Evolutionary conservation across 2,888 invertebrate genomes (phyloP).

Genomic region (Euphydryas editha): DNA sequence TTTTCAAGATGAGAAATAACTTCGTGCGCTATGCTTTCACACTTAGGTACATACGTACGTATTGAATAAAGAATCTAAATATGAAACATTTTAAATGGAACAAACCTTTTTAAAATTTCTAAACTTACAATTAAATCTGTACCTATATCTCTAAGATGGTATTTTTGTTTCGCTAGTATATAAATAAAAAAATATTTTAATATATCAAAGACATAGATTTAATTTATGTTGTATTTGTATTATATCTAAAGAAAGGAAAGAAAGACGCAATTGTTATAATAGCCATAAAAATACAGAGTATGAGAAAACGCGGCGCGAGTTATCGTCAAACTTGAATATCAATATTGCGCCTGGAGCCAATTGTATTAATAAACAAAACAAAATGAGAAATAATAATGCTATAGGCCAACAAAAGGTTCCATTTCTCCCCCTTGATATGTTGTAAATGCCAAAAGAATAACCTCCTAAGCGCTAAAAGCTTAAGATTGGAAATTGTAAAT

Average conservation of each 20-base stretch:
- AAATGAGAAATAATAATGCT: conserved; percentile 84
- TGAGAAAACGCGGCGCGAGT: conserved; percentile 74
- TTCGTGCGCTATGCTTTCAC: conserved; percentile 64
- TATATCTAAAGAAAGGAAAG: conserved; percentile 61
- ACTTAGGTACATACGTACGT: not conserved
- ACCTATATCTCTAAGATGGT: too few species aligned
- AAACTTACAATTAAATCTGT: too few species aligned
- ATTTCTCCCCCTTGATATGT: conserved; percentile 81
- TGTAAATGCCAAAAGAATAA: conserved; percentile 64
- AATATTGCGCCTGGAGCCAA: conserved; percentile 83
- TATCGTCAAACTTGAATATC: conserved; percentile 84
- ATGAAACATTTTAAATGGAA: too few species aligned
- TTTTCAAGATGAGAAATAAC: conserved; percentile 73
- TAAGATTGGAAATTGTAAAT: conserved; percentile 74
- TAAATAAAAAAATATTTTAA: conserved; percentile 41
- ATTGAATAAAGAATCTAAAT: not conserved
- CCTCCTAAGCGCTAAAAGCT: conserved; percentile 60
- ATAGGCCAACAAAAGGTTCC: conserved; percentile 83
- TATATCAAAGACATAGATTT: conserved; percentile 37
- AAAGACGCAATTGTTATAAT: conserved; percentile 71
- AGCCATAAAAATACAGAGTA: conserved; percentile 76
- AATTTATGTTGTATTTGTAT: conserved; percentile 43
- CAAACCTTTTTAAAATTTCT: too few species aligned
- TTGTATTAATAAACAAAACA: conserved; percentile 85
- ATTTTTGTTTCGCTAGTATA: too few species aligned